These are phyloP conservation scores for Dipodomys spectabilis DNA, from an alignment of 2,113 vertebrate species.

Conservation along the genomic window DNA sequence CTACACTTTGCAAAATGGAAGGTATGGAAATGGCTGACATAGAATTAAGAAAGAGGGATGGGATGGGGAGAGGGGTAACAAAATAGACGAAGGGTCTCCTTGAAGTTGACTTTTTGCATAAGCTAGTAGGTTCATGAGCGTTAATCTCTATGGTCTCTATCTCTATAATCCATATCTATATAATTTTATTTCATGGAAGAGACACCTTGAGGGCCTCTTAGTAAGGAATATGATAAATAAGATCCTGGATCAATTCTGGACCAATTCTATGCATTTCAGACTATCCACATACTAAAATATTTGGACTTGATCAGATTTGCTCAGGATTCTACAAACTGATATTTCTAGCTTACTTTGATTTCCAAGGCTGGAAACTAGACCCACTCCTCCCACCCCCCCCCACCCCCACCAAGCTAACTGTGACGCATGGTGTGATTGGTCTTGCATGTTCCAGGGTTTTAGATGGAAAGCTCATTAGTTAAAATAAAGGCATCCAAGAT, in stretches of 20 bases:
- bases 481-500: constrained; percentile 5
- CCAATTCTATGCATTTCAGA: not conserved
- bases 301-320: not conserved
- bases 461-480: not conserved
- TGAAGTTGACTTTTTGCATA: not conserved
- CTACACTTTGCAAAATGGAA: not conserved
- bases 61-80: not conserved
- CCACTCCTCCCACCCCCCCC: not conserved
- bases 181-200: constrained; percentile 8
- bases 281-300: not conserved
- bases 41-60: not conserved
- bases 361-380: constrained; percentile 14
- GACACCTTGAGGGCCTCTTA: not conserved
- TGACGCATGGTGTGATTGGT: not conserved
- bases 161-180: not conserved
- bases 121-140: not conserved
- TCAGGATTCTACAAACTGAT: not conserved
- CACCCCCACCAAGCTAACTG: not conserved
- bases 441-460: not conserved
- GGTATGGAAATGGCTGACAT: not conserved
- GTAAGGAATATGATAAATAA: not conserved
- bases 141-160: not conserved
- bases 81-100: not conserved
- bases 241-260: not conserved
- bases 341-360: not conserved